Base-by-base conservation (phyloP, 2,888 invertebrate genomes). In the Mythimna impura region DNA sequence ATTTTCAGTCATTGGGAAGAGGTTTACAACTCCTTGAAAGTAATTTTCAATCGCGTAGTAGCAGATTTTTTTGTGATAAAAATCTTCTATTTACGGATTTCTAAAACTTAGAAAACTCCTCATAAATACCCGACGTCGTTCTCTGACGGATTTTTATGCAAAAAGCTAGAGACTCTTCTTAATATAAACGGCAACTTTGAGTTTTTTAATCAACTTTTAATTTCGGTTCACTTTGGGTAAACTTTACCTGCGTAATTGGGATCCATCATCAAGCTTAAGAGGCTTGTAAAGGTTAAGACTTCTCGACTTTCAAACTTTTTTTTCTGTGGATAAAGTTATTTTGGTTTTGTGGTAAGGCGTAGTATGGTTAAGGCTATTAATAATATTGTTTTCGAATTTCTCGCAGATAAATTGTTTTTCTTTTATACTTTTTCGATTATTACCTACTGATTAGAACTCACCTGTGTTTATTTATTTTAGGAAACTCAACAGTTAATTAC, bases 131-230 rank as follows among this genome's bases (percentile, higher is more conserved):
- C 55, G 57, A 79, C 79, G 47, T 25, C 40, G 55, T 61, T 55
- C 58, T 66, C 30, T 61, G 60, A n/a, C 20, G 52, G 57, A 40
- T 73, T 74, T 83, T 75, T 65, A 61, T 62, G 54, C n/a, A 79
- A 66, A 54, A 71, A 25, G 43, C 47, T n/a, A 36, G 47, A 66
- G 55, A 30, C 66, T 30, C 62, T 58, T 55, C 17, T n/a, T 83
- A 73, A 73, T 71, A 80, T 75, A 72, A 72, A 70, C 68, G 71
- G 57, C 55, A 72, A 80, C 71, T 80, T 81, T 52, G 67, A 75
- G 69, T 25, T 81, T 80, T 83, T 81, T 81, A 84, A 81, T 81
- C 76, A 83, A 75, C 61, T 83, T 81, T 81, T 84, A 80, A 75
- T 81, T 80, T 81, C 20, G 66, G 66, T 40, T 80, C 57, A 63